Percentiles rank a stretch among this genome's conserved stretches.
Evolutionary conservation across 2,888 invertebrate genomes (phyloP).

Genomic region (Napeogenes sylphis): DNA sequence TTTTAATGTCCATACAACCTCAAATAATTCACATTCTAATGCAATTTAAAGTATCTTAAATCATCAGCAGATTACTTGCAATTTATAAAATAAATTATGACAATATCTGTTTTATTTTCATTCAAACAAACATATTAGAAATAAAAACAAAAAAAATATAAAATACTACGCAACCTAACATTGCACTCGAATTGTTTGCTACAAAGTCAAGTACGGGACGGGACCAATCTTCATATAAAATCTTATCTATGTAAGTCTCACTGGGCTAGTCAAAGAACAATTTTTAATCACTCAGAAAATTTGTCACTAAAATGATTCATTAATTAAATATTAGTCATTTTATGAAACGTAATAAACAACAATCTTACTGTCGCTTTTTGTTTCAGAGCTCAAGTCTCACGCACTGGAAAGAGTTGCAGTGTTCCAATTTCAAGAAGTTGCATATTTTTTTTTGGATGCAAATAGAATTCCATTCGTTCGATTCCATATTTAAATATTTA

Average conservation of each 20-base stretch:
- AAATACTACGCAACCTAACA: too few species aligned
- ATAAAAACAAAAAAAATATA: too few species aligned
- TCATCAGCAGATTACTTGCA: not conserved
- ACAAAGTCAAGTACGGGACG: too few species aligned
- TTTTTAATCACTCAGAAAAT: slow-evolving; percentile 19
- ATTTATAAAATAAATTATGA: too few species aligned
- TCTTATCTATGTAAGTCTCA: too few species aligned
- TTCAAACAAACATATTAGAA: too few species aligned
- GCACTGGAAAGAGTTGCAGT: slow-evolving; percentile 15
- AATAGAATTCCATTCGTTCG: too few species aligned
- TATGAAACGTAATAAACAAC: slow-evolving; percentile 26
- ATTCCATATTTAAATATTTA: too few species aligned
- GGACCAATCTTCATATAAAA: too few species aligned
- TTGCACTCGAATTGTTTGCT: too few species aligned
- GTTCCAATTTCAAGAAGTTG: slow-evolving; percentile 18
- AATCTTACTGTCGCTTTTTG: slow-evolving; percentile 31
- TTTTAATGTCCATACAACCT: not conserved
- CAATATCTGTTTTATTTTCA: too few species aligned
- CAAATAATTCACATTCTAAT: not conserved
- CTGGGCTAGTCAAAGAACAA: slow-evolving; percentile 4
- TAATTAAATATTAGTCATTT: slow-evolving; percentile 40
- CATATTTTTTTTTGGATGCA: slow-evolving; percentile 6
- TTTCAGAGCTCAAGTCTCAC: slow-evolving; percentile 30
- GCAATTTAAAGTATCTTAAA: not conserved
- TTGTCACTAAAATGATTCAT: slow-evolving; percentile 39